Evolutionary conservation across 2,888 invertebrate genomes (phyloP).

Genomic region (Ceraclea dissimilis): DNA sequence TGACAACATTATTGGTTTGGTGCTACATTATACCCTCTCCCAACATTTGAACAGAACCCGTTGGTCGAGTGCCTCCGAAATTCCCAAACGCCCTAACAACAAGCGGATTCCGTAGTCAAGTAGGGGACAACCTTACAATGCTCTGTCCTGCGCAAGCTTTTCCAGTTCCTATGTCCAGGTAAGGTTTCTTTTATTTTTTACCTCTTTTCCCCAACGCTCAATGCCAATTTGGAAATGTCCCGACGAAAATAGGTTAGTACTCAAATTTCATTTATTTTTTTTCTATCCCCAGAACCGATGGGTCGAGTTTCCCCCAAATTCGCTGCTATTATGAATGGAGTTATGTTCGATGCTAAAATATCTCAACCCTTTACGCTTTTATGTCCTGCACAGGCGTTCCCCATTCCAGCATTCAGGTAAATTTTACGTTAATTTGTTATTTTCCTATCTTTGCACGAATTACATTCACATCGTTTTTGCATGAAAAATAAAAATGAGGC

Average conservation of each 20-base stretch:
- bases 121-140: conserved; percentile 48
- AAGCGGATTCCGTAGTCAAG: conserved; percentile 54
- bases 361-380: conserved; percentile 47
- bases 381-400: conserved; percentile 61
- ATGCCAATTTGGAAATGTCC: neutral
- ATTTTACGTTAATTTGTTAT: neutral
- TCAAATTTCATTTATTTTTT: neutral
- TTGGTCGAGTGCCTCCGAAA: conserved; percentile 59
- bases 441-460: too few relatives aligned
- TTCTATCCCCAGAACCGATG: conserved; percentile 52
- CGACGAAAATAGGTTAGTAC: neutral
- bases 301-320: conserved; percentile 63
- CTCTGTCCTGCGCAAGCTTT: conserved; percentile 66
- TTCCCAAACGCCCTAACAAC: conserved; percentile 52
- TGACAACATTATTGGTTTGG: neutral
- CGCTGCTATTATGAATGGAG: conserved; percentile 54
- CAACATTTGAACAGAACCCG: conserved; percentile 55
- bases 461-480: too few relatives aligned
- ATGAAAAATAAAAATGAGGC: too few relatives aligned
- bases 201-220: too few relatives aligned
- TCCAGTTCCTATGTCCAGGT: conserved; percentile 65
- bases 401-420: conserved; percentile 56
- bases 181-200: conserved; percentile 34
- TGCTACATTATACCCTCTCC: conserved; percentile 32
- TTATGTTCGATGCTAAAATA: conserved; percentile 48